Base-by-base conservation (phyloP, 2,888 invertebrate species). In the Plagodis pulveraria region DNA sequence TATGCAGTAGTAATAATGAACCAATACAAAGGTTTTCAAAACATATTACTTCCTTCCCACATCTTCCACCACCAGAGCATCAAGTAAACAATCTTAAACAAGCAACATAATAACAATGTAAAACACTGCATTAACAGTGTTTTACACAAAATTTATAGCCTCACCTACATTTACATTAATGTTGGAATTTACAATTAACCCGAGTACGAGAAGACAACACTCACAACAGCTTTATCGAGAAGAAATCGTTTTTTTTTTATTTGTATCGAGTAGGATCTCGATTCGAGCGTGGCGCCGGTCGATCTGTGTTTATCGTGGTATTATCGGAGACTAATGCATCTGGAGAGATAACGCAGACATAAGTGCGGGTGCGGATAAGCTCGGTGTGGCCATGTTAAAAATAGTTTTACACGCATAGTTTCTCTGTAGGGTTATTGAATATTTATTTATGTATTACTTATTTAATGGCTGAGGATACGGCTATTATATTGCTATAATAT, bases 301-400 rank as follows among this genome's bases (percentile, higher is more conserved):
- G 87, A 91, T 90, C 89, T 89, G 87, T 79, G 83, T 78, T 91
- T 91, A 92, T 91, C 91, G 84, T 79, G 74, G 82, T 83, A 81
- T 91, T 91, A 91, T 92, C 91, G 87, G 83, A 84, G 87, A 89
- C 91, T 92, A 92, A 92, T 92, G 91, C 91, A 92, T 89, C 83
- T 88, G 75, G 72, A 75, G 77, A 83, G 91, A 92, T 91, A 92
- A 86, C 77, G 67, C 77, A 74, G 82, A 79, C 88, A 89, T 89
- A 89, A 91, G 89, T 89, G 90, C 89, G 81, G 90, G 86, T 82
- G 89, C 90, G 86, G 91, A 92, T 91, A 91, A 86, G 84, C 86
- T 78, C 89, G 76, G 89, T 91, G 91, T 91, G 91, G 90, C 81
- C 91, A 88, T 91, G 91, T 91, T 91, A 88, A 89, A 91, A 91